Evolutionary conservation across 2,888 invertebrate species (phyloP), one percentile per base, ranked within the genome.

Genomic region (Neoascia interrupta): DNA sequence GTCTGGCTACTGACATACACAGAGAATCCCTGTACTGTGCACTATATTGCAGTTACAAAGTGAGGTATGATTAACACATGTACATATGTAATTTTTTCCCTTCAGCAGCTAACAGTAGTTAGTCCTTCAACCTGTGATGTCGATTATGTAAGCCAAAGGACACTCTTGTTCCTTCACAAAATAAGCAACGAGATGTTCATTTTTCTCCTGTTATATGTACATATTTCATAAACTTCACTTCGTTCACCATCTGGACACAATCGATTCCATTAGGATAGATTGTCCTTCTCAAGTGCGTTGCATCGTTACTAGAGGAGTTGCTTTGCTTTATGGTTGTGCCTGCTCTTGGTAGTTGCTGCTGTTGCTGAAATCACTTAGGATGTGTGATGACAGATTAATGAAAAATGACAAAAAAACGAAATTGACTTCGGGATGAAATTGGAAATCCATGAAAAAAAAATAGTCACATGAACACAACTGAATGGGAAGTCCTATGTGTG

Each of bases 321-420:
- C 53, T 72, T 11, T 31, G 19, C 56, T 19, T 53, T 61, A 47
- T 39, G 23, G 61, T 34, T 61, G 43, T 63, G 45, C 4, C 21
- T 36, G 60, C 49, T 45, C 8, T 34, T 61, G 45, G 36, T 72
- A 23, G 37, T 36, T 51, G 56, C 18, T 72, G 72, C 58, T 70
- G 51, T 49, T 45, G 58, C 60, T 73, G 82, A 82, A 84, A 79
- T 82, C 84, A 86, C 85, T 86, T 86, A 82, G 84, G 84, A 84
- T 84, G 84, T 85, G 86, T 87, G 87, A 85, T 86, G 86, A 87
- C 86, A 87, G 85, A 83, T 82, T 81, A 83, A 82, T 84, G 84
- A 86, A 86, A 85, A 86, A 86, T 86, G 84, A 82, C 83, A 79
- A 79, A 79, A n/a, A 73, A 79, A 56, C 68, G 43, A 79, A 79